Base-by-base conservation (phyloP, 2,888 invertebrate genomes). In the Philaethria dido region DNA sequence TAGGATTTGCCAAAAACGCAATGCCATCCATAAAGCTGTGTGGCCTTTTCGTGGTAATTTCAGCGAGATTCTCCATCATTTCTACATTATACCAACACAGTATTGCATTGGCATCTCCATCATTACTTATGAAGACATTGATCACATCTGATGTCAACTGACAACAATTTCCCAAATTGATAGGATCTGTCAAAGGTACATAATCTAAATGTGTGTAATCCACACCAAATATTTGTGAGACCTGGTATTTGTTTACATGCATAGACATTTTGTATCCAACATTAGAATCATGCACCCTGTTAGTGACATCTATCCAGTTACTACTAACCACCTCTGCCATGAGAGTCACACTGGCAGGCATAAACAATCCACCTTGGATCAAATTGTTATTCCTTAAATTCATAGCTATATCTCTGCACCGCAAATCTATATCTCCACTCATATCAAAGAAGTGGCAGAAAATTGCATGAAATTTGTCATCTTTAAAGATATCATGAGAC, bases 271-370 rank as follows among this genome's bases (percentile, higher is more conserved):
- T 87, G 73, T 93, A 94, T 55, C 90, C 89, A 2, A 94, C 84
- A 82, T 95, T 94, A 33, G 83, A 83, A 79, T 94, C 94, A 73
- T 92, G 84, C 0, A 95, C 92, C 68, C 84, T 86, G 74, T 94
- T 94, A 77, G 93, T 94, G 61, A 89, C 85, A 68, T 94, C 89
- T 45, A 95, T 80, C 90, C 94, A 94, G 33, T 91, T 80, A 5
- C 95, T 94, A 73, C 92, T 84, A n/a, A 95, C 89, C n/a, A 95
- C 77, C 74, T 94, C 93, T 1, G 93, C 93, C 69, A 93, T 83
- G 13, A 95, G 73, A 60, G 82, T 86, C 6, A 95, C 76, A 70
- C 83, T 86, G 55, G 89, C 78, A 0, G 95, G 96, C 75, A 94
- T 77, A 60, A 92, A 86, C 9, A 93, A 78, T 0, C 94, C 94